Base-by-base conservation (phyloP, 2,888 invertebrate species). In the Junonia oenone region DNA sequence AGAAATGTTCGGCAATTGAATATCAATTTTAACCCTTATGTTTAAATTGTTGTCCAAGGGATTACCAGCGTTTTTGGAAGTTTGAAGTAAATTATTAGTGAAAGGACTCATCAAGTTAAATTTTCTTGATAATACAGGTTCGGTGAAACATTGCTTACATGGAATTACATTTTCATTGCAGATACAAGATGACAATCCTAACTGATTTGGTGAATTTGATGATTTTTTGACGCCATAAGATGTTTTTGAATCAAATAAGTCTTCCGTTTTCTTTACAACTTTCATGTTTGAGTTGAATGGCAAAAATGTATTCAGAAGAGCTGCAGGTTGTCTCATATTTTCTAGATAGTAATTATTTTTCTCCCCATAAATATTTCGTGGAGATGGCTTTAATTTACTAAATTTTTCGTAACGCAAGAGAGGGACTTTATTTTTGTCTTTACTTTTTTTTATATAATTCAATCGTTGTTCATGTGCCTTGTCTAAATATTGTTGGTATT, bases 401-500 rank as follows among this genome's bases (percentile, higher is more conserved):
- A 68, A 83, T 58, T 73, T 75, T 17, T 87, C 85, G 48, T 76
- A 82, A 5, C 73, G 76, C 46, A 77, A 45, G 11, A 73, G 65
- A 1, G 88, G 88, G 26, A 84, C 76, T 71, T 85, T 87, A 58
- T 85, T 89, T 77, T 89, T 89, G 1, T 63, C 54, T 70, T 81
- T 83, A 19, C 68, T 62, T 66, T 79, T 83, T 63, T 83, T 81
- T 11, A 78, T 59, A 60, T 80, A 83, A 50, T 71, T 72, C 51
- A 74, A 64, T 59, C 75, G 75, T 62, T 88, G 84, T 59, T 83
- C 84, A 46, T 86, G 81, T 53, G 84, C 86, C 65, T 76, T 88
- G 40, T 89, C 83, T 67, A 90, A 75, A 62, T 82, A 80, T 45
- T 75, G 76, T 64, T 89, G 84, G 62, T 89, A 90, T 72, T 89